Percentiles rank a stretch among this genome's conserved stretches.
Conservation (phyloP, 2,888 invertebrate genomes). For the Drosophila villosipedis region DNA sequence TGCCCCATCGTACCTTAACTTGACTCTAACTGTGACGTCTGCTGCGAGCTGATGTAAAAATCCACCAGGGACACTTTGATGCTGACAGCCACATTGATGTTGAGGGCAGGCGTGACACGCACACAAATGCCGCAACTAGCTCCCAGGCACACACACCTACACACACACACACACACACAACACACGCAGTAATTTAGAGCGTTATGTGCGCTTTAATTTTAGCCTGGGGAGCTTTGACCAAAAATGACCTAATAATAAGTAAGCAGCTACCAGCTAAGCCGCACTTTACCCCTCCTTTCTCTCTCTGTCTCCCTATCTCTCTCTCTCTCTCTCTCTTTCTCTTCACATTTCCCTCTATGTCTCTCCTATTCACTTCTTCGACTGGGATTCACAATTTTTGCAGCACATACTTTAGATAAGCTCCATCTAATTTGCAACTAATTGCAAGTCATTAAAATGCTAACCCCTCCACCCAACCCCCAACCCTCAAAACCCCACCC, state of each 20-base stretch:
- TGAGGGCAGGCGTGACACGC: conserved; percentile 44
- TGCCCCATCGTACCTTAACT: conserved; percentile 1
- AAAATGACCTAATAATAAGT: conserved; percentile 61
- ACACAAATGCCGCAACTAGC: conserved; percentile 37
- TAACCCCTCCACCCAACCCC: neutral
- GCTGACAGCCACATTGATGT: conserved; percentile 59
- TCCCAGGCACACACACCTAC: conserved; percentile 12
- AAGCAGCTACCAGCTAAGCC: conserved; percentile 10
- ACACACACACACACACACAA: conserved; percentile 2
- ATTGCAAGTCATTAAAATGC: conserved; percentile 72
- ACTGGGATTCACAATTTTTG: neutral
- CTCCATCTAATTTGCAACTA: conserved; percentile 74
- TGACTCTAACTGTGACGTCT: conserved; percentile 41
- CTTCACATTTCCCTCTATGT: neutral
- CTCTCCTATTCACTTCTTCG: neutral
- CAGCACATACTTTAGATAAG: conserved; percentile 55
- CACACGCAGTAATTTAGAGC: conserved; percentile 23
- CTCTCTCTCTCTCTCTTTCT: neutral
- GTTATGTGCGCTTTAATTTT: conserved; percentile 49
- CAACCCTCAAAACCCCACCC: neutral
- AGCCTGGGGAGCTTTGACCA: conserved; percentile 49
- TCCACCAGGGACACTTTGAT: conserved; percentile 58
- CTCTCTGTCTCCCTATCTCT: neutral
- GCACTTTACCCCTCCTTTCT: neutral
- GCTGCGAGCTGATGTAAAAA: conserved; percentile 42